Evolutionary conservation across 1,140 invertebrate species (phyloP), one percentile per base, ranked within the genome.

Genomic region (Lerema accius): DNA sequence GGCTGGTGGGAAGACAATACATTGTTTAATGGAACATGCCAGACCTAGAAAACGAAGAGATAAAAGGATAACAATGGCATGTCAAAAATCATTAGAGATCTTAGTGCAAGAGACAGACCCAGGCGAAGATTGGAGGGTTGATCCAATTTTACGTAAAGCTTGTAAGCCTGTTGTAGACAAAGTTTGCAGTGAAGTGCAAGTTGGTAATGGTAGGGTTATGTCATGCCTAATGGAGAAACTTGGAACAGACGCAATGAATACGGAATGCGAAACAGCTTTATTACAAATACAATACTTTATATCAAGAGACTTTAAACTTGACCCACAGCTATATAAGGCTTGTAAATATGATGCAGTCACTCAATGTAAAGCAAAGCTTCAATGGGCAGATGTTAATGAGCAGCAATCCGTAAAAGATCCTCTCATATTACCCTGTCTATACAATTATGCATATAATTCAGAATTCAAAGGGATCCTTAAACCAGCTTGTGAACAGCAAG

Each of bases 211-310:
- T 0, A 95, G 96, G 80, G 95, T 98, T 2, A 96, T 99, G 93
- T 95, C 95, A 13, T 99, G 98, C 87, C 92, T 99, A 7, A 96
- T 99, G 95, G 96, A 98, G 69, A 95, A 98, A 83, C 91, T 99
- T 28, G 96, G 96, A 35, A 95, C 95, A 0, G 93, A 94, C 37
- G 89, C 94, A 48, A 99, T 99, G 98, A 95, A 94, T 0, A 94
- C 94, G 56, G 94, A 95, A 11, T 99, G 99, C 92, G 97, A 98
- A 92, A 93, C 96, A 50, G 95, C 96, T 15, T 91, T 99, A 19
- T 92, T 99, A 13, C 97, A 99, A 92, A 98, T 99, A 77, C 98
- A 99, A 78, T 99, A 98, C 86, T 99, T 99, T 91, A 94, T 99
- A 48, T 95, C 97, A 0, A 93, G 98, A 72, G 97, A 99, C 91